These are phyloP conservation scores for Hiodon alosoides DNA, from an alignment of 2,113 vertebrate genomes.

Conservation along the genomic window DNA sequence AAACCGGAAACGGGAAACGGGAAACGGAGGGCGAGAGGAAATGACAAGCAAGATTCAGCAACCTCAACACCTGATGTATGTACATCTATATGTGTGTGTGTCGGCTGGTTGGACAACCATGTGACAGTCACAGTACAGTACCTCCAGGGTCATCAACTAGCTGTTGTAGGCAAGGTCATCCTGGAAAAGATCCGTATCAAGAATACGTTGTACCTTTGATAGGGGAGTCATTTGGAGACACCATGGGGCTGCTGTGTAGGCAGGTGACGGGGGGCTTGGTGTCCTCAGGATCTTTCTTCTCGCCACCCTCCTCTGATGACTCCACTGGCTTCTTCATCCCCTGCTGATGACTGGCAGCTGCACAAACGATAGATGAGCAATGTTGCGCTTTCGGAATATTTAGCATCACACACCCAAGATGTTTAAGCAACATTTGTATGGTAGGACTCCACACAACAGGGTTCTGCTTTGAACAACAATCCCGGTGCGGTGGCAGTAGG, in stretches of 20 bases:
- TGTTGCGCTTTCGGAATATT: conserved; percentile 20
- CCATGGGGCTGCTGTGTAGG: conserved; percentile 80
- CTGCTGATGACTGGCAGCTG: conserved; percentile 75
- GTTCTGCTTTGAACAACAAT: too few species aligned
- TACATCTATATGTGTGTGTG: too few species aligned
- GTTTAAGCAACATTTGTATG: too few species aligned
- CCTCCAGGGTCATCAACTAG: too few species aligned
- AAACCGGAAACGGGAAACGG: background rate
- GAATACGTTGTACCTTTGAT: conserved; percentile 69
- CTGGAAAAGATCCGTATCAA: background rate
- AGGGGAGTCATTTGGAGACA: conserved; percentile 83
- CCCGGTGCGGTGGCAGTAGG: too few species aligned
- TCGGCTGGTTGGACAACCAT: too few species aligned
- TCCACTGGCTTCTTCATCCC: conserved; percentile 67
- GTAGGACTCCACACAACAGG: too few species aligned
- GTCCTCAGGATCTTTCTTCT: conserved; percentile 78
- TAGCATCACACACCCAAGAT: background rate
- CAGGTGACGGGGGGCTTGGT: conserved; percentile 75
- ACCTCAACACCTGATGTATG: too few species aligned
- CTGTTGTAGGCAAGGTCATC: too few species aligned
- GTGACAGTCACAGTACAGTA: too few species aligned
- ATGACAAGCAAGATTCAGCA: background rate
- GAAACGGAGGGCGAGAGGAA: background rate
- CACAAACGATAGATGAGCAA: background rate
- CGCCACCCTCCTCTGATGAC: conserved; percentile 67